A percentile compares a stretch with the other conserved stretches of the same genome.
These are phyloP conservation scores for Scarus forsteni DNA, from an alignment of 2,797 vertebrate genomes.

Conservation along the genomic window DNA sequence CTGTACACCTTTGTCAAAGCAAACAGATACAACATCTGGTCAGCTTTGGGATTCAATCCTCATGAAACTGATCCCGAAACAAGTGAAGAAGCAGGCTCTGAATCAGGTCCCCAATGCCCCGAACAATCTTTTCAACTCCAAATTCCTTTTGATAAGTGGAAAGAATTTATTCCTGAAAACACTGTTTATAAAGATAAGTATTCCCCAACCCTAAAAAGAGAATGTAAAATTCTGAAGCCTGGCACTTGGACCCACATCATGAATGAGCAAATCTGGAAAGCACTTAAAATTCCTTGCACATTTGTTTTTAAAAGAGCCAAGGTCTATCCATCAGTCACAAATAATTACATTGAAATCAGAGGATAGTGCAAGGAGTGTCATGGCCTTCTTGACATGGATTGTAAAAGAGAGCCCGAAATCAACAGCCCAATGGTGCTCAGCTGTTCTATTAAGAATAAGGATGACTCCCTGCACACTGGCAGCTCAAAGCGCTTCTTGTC, in stretches of 20 bases:
- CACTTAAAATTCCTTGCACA: background rate
- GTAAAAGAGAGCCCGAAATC: background rate
- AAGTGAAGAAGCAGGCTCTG: background rate
- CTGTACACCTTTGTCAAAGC: background rate
- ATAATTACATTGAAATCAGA: background rate
- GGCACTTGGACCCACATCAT: background rate
- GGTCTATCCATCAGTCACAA: background rate
- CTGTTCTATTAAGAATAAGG: background rate
- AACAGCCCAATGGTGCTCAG: background rate
- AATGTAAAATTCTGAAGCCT: background rate
- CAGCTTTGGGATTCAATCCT: background rate
- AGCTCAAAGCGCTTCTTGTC: background rate
- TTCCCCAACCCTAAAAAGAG: background rate
- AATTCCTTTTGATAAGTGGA: background rate
- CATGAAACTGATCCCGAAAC: background rate
- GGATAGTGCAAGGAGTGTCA: background rate
- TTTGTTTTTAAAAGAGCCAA: background rate
- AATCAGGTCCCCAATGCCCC: background rate
- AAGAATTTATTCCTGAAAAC: background rate
- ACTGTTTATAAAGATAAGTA: background rate
- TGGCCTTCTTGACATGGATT: background rate
- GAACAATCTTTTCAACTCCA: background rate
- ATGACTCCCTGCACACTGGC: background rate
- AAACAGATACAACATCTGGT: background rate
- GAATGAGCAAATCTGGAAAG: background rate